Evolutionary conservation across 2,888 invertebrate species (phyloP).

Genomic region (Girardia tigrina): DNA sequence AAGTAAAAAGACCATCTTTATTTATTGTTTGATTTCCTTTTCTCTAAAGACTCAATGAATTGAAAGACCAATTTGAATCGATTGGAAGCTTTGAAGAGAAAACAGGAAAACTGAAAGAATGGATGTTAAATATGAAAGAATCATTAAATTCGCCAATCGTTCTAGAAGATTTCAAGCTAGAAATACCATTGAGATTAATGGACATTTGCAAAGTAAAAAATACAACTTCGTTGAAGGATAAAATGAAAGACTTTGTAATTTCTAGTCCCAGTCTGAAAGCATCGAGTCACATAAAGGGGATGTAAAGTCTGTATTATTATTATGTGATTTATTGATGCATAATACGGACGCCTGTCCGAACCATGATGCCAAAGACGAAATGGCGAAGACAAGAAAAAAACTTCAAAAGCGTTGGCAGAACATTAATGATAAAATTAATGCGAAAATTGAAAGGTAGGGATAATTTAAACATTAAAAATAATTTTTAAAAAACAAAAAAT

Average conservation of each 20-base stretch:
- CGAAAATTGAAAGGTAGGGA: not conserved
- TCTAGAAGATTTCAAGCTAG: not conserved
- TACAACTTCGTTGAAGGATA: not conserved
- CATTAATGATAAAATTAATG: not conserved
- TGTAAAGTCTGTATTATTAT: not conserved
- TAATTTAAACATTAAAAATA: too few relatives aligned
- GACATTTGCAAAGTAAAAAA: not conserved
- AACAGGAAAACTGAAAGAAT: not conserved
- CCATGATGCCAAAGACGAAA: not conserved
- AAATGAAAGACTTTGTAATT: not conserved
- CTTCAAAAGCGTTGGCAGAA: not conserved
- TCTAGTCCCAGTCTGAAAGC: not conserved
- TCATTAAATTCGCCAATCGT: not conserved
- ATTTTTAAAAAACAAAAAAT: too few relatives aligned
- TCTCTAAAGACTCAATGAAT: not conserved
- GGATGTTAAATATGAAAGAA: slow-evolving; percentile 6
- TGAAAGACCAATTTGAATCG: not conserved
- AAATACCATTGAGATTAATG: not conserved
- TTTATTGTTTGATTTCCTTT: not conserved
- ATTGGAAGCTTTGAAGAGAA: slow-evolving; percentile 14
- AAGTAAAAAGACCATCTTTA: not conserved
- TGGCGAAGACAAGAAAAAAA: not conserved
- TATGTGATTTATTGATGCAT: not conserved
- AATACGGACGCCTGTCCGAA: not conserved
- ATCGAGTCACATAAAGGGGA: not conserved